Conservation (phyloP, 2,113 vertebrate genomes). For the Prunella himalayana region DNA sequence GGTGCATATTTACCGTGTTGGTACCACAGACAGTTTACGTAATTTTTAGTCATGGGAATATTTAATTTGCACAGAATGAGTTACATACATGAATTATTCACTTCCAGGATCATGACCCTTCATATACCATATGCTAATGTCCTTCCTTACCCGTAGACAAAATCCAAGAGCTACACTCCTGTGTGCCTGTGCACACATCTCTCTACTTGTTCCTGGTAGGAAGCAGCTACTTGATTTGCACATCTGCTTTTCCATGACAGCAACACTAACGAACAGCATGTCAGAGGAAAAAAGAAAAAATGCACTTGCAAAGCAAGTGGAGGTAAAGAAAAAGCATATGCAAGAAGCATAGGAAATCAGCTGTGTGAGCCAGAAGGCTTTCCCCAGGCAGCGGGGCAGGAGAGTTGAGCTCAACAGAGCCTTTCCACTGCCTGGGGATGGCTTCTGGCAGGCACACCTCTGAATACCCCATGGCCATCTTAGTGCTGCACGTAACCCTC, state of each 20-base stretch:
- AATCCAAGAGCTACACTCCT: not conserved
- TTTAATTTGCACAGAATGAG: not conserved
- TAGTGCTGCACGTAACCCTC: not conserved
- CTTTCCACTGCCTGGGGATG: not conserved
- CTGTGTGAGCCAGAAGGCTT: slow-evolving; percentile 10
- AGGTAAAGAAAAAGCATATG: not conserved
- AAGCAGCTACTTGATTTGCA: not conserved
- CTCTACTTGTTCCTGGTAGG: not conserved
- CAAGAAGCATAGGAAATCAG: not conserved
- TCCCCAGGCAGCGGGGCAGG: not conserved
- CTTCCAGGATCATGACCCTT: not conserved
- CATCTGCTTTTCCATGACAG: not conserved
- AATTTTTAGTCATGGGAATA: not conserved
- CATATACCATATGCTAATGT: not conserved
- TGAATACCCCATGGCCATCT: not conserved
- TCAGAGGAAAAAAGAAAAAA: not conserved
- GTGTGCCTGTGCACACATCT: not conserved
- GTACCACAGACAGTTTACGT: not conserved
- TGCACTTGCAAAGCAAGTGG: not conserved
- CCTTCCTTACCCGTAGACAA: not conserved
- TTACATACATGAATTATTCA: not conserved
- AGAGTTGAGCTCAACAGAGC: not conserved
- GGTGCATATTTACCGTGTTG: not conserved
- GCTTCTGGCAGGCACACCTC: not conserved
- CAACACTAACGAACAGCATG: not conserved